phyloP scores from a whole-genome alignment of 2,888 invertebrate genomes.

The Calameuta pallipes region DNA sequence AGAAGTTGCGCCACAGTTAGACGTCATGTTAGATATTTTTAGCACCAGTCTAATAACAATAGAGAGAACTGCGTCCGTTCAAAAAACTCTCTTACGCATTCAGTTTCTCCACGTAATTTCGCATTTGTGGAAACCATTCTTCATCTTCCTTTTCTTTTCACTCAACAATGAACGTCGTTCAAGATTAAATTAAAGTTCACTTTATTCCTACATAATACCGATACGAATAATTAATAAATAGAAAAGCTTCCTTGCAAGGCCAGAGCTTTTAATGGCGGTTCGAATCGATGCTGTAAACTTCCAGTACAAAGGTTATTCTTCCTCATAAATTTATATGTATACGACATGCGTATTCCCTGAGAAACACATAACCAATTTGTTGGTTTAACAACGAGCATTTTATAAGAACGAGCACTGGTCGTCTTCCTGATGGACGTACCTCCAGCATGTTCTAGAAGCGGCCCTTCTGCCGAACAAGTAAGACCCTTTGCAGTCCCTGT shows the following conservation, averaged over 20 bases:
- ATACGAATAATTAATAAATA: not conserved
- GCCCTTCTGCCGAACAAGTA: not conserved
- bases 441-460: not conserved
- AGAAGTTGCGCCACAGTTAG: not conserved
- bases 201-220: not conserved
- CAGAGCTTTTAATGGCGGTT: not conserved
- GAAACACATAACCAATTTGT: not conserved
- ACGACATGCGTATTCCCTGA: not conserved
- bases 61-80: not conserved
- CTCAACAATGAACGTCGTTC: not conserved
- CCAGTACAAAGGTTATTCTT: not conserved
- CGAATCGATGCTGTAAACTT: not conserved
- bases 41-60: not conserved
- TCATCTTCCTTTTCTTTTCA: not conserved
- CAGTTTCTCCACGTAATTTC: too few relatives aligned
- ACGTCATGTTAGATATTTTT: not conserved
- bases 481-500: not conserved
- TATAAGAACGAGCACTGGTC: not conserved
- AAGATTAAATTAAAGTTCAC: not conserved
- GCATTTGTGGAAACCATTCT: not conserved
- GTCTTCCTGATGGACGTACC: not conserved
- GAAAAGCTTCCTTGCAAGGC: not conserved
- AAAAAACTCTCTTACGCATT: not conserved
- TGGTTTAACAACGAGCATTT: not conserved
- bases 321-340: not conserved